These are phyloP conservation scores for Daubentonia madagascariensis DNA, from an alignment of 2,113 vertebrate genomes.

Conservation along the genomic window DNA sequence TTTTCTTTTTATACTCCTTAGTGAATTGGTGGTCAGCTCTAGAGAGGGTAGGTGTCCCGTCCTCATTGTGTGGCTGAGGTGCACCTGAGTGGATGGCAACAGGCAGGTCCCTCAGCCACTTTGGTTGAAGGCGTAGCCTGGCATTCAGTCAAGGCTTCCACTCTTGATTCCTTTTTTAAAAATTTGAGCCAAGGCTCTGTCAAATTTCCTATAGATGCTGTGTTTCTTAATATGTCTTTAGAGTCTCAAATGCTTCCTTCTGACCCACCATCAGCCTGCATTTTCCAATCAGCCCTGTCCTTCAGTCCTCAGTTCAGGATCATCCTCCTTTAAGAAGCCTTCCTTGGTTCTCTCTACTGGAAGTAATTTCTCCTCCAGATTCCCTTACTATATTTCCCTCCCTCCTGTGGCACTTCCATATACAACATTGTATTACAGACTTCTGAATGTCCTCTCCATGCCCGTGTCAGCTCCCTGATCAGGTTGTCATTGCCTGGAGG, in stretches of 20 bases:
- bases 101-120: not conserved
- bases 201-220: not conserved
- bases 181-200: not conserved
- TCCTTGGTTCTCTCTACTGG: not conserved
- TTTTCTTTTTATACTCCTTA: not conserved
- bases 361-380: not conserved
- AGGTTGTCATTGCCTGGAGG: accelerated
- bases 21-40: not conserved
- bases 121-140: not conserved
- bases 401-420: accelerated
- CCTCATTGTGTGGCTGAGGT: not conserved
- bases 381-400: not conserved
- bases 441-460: not conserved
- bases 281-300: not conserved
- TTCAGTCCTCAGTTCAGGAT: not conserved
- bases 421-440: accelerated
- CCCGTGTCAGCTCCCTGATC: accelerated
- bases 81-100: not conserved
- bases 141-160: not conserved
- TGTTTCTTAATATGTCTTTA: not conserved
- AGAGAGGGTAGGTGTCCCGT: too few species aligned
- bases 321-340: not conserved
- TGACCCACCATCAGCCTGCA: accelerated
- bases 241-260: not conserved
- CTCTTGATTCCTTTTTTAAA: not conserved